Evolutionary conservation across 2,797 vertebrate species (phyloP), one percentile per base, ranked within the genome.

Genomic region (Coccyzus lansbergi): DNA sequence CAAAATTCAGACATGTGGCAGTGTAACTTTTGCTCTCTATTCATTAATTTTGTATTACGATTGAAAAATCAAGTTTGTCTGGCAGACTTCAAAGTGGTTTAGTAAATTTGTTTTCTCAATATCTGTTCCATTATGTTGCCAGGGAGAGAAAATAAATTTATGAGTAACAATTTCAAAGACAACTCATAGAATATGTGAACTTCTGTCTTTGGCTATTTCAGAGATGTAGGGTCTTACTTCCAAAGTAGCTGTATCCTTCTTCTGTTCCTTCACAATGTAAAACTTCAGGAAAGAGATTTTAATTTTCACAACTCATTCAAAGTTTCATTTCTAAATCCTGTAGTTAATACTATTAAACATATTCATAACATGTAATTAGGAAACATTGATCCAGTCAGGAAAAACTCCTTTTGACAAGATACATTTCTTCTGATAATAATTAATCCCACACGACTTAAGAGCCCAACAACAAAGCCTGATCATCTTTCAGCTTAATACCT

Each of bases 131-230:
- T 93, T 94, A 79, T 76, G 40, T 72, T 95, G 72, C 93, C 62
- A 72, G 69, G 68, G 46, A 89, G 31, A 44, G 51, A 76, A 95
- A 87, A 69, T 94, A 75, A 92, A 96, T 95, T 94, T 93, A 91
- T 81, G 88, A 93, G 42, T 38, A 65, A 34, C 69, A 89, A 75
- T 95, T 95, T 94, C 65, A 71, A 90, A 87, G 46, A 69, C 25
- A 85, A 48, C 58, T 80, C 62, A 28, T 25, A 44, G 69, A 80
- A 92, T 77, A 92, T 59, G 72, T 29, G 31, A 96, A 75, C 34
- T 77, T 83, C 67, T 82, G 6, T 90, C 83, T 95, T 87, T 71
- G 53, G 14, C 64, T 48, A 12, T 80, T 93, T 80, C 46, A 83
- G 52, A 92, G 70, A 77, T 1, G 6, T 40, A 25, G 19, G 62